Evolutionary conservation across 2,888 invertebrate species (phyloP).

Genomic region (Stenoptilia bipunctidactyla): DNA sequence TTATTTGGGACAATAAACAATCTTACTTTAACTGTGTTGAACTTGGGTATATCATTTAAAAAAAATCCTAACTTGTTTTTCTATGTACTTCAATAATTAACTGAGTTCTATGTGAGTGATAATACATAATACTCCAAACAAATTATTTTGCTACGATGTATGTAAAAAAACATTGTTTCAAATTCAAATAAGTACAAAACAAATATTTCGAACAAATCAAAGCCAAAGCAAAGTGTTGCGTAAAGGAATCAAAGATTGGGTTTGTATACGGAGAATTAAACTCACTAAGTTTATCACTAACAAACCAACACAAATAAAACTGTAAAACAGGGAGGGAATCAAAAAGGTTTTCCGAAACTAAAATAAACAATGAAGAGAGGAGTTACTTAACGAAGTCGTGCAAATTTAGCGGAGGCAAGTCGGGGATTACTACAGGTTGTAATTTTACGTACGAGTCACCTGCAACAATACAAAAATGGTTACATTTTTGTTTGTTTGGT

Average conservation of each 20-base stretch:
- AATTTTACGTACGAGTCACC: too few relatives aligned
- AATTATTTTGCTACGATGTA: too few relatives aligned
- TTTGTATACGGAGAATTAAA: conserved; percentile 1
- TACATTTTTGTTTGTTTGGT: too few relatives aligned
- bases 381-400: conserved; percentile 53
- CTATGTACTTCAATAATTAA: too few relatives aligned
- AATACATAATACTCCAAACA: too few relatives aligned
- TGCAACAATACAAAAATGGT: too few relatives aligned
- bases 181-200: conserved; percentile 1
- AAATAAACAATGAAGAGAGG: conserved; percentile 48
- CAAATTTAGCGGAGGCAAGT: conserved; percentile 44
- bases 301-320: conserved; percentile 32
- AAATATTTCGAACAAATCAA: conserved; percentile 3
- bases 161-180: too few relatives aligned
- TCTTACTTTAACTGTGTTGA: too few relatives aligned
- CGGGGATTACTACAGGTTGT: conserved; percentile 19
- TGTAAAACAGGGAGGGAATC: conserved; percentile 29
- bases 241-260: conserved; percentile 4
- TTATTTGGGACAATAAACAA: too few relatives aligned
- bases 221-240: background rate
- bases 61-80: too few relatives aligned
- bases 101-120: too few relatives aligned
- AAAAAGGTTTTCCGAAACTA: conserved; percentile 33
- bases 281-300: conserved; percentile 19
- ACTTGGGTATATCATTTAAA: too few relatives aligned